These are phyloP conservation scores for Liasis olivaceus DNA, from an alignment of 2,797 vertebrate species.

Conservation along the genomic window DNA sequence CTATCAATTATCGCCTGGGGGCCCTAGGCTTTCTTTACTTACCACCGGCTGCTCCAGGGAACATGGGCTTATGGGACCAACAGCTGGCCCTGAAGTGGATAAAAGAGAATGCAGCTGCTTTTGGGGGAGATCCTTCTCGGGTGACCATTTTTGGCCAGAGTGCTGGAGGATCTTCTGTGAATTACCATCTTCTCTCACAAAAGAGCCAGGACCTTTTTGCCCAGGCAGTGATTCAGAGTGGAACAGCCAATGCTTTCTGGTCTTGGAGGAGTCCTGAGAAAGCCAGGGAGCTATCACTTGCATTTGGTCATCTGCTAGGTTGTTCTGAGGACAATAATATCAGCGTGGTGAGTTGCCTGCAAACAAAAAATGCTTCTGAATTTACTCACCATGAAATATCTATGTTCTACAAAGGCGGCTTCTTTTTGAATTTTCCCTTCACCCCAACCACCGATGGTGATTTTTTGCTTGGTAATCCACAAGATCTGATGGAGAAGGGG, in stretches of 20 bases:
- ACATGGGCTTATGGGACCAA: constrained; percentile 77
- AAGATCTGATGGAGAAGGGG: constrained; percentile 63
- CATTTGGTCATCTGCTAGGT: constrained; percentile 69
- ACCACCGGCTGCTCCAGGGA: constrained; percentile 67
- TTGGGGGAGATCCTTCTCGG: constrained; percentile 75
- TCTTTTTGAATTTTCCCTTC: constrained; percentile 38
- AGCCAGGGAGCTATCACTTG: constrained; percentile 64
- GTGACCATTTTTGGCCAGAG: constrained; percentile 81
- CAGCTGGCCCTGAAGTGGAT: constrained; percentile 78
- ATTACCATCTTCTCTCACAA: constrained; percentile 75
- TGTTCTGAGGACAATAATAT: neutral
- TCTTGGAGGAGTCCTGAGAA: constrained; percentile 47
- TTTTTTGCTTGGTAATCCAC: constrained; percentile 69
- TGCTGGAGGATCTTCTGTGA: constrained; percentile 74
- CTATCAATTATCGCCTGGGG: constrained; percentile 79
- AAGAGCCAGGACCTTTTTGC: constrained; percentile 74
- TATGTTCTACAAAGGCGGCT: neutral
- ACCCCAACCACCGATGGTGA: constrained; percentile 70
- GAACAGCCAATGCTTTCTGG: constrained; percentile 71
- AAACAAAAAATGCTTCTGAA: constrained; percentile 43
- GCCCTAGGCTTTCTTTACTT: constrained; percentile 76
- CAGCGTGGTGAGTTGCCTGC: constrained; percentile 13
- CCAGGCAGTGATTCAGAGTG: constrained; percentile 77
- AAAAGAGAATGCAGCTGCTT: constrained; percentile 74
- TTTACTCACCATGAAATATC: constrained; percentile 43